Evolutionary conservation across 1,140 invertebrate species (phyloP).

Genomic region (Trypoxylus dichotomus): DNA sequence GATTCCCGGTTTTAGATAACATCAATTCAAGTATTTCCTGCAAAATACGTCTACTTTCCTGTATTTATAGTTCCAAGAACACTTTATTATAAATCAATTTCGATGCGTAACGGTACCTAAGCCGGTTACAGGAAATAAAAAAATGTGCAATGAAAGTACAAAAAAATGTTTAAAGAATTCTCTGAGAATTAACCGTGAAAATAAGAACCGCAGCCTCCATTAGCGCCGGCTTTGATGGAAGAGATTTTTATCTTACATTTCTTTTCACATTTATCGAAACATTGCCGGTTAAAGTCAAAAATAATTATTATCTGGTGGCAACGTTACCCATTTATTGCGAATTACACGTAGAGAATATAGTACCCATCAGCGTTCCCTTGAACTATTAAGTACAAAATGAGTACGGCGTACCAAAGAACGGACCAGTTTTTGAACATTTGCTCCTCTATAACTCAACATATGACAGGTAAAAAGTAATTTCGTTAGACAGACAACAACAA

Average conservation of each 20-base stretch:
- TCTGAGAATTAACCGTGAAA: neutral
- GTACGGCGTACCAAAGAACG: neutral
- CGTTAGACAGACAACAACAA: neutral
- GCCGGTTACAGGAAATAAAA: too few species aligned
- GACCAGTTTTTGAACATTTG: neutral
- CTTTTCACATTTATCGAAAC: neutral
- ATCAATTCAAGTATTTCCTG: too few species aligned
- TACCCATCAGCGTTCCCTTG: neutral
- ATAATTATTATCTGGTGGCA: neutral
- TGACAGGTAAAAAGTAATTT: conserved; percentile 8
- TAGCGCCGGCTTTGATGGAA: neutral
- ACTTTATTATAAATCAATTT: too few species aligned
- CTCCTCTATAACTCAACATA: neutral
- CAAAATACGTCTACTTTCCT: too few species aligned
- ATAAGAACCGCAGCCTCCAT: neutral
- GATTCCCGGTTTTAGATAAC: too few species aligned
- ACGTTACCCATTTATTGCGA: neutral
- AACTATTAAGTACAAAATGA: neutral
- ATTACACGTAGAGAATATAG: neutral
- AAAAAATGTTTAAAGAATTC: neutral
- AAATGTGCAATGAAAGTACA: too few species aligned
- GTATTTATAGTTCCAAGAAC: too few species aligned
- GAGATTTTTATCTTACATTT: neutral
- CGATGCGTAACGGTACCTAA: too few species aligned
- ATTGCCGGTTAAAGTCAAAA: neutral